phyloP scores from a whole-genome alignment of 2,797 vertebrate species.

The Anguilla megastoma region DNA sequence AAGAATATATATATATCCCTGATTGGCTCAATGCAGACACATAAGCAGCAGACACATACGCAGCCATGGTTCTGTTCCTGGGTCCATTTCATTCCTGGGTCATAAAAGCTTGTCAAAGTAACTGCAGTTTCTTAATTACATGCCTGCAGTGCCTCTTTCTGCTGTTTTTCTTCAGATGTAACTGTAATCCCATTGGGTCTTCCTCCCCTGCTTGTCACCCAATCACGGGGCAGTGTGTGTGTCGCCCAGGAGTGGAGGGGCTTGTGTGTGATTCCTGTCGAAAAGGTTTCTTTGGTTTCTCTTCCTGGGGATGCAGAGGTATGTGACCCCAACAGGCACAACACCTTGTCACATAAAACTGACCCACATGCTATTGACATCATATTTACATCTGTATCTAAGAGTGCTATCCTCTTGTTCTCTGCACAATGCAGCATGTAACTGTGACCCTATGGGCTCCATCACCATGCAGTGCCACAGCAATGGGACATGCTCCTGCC shows the following conservation, averaged over 20 bases:
- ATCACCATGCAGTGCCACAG: constrained; percentile 78
- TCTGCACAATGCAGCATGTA: constrained; percentile 75
- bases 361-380: neutral
- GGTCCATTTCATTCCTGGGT: neutral
- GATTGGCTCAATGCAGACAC: neutral
- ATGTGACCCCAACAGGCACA: constrained; percentile 31
- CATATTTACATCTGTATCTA: constrained; percentile 40
- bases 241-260: constrained; percentile 77
- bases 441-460: constrained; percentile 88
- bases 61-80: neutral
- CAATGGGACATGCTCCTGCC: constrained; percentile 86
- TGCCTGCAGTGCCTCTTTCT: neutral
- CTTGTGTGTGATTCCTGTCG: constrained; percentile 77
- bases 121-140: neutral
- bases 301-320: constrained; percentile 87
- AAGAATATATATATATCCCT: neutral
- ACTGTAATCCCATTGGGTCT: constrained; percentile 80
- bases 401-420: constrained; percentile 39
- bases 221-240: constrained; percentile 82
- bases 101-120: neutral
- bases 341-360: neutral
- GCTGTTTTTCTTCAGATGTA: constrained; percentile 69
- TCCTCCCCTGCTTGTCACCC: constrained; percentile 73
- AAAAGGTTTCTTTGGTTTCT: constrained; percentile 85
- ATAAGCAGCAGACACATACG: neutral